Evolutionary conservation across 2,113 vertebrate genomes (phyloP).

Genomic region (Morone chrysops): DNA sequence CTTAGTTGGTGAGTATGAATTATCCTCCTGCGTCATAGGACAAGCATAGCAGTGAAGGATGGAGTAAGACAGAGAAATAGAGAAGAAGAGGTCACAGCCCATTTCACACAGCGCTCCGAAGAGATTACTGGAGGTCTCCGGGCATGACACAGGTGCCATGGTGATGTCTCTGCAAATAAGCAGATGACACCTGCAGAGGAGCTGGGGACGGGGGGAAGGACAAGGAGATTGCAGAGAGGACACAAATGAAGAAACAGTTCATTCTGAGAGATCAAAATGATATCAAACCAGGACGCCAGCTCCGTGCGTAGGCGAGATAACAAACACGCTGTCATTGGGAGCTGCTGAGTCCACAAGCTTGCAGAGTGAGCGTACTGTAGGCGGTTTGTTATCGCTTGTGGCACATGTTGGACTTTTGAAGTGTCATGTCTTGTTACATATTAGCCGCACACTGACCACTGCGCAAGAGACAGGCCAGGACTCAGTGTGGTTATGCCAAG

Average conservation of each 20-base stretch:
- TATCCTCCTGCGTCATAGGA: constrained; percentile 46
- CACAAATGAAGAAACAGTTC: constrained; percentile 25
- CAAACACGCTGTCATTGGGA: constrained; percentile 37
- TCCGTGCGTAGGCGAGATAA: constrained; percentile 32
- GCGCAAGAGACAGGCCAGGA: constrained; percentile 19
- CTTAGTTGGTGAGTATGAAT: constrained; percentile 52
- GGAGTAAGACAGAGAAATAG: not conserved
- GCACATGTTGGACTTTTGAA: constrained; percentile 53
- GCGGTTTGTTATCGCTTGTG: constrained; percentile 42
- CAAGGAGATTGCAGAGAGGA: not conserved
- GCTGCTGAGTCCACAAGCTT: constrained; percentile 54
- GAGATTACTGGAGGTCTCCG: constrained; percentile 54
- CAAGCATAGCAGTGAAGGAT: constrained; percentile 26
- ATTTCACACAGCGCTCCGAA: constrained; percentile 39
- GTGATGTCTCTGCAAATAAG: constrained; percentile 45
- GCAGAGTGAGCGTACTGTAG: not conserved
- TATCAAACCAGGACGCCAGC: constrained; percentile 14
- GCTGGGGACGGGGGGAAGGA: constrained; percentile 21
- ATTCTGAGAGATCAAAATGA: constrained; percentile 53
- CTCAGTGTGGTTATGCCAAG: constrained; percentile 36
- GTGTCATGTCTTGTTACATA: constrained; percentile 42
- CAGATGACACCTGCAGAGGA: constrained; percentile 43
- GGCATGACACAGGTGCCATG: constrained; percentile 27
- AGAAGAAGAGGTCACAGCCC: constrained; percentile 45
- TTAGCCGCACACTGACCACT: constrained; percentile 36